Evolutionary conservation across 2,113 vertebrate genomes (phyloP).

Genomic region (Centropus unirufus): DNA sequence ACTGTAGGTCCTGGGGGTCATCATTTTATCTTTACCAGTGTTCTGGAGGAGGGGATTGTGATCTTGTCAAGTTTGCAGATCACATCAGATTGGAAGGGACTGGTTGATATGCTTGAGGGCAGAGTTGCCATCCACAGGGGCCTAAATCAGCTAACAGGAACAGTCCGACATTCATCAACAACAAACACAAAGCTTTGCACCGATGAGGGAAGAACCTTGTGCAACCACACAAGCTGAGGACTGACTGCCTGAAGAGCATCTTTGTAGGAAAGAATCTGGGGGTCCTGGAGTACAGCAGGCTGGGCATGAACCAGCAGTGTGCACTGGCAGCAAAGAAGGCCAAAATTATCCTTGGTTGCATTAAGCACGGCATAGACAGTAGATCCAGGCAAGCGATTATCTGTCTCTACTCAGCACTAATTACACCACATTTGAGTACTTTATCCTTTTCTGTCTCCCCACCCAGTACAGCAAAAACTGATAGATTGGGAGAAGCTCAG

Average conservation of each 20-base stretch:
- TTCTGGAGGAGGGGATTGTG: background rate
- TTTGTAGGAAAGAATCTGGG: background rate
- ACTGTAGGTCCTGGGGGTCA: background rate
- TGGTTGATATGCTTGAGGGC: background rate
- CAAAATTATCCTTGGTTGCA: background rate
- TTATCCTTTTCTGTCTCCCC: background rate
- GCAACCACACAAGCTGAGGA: background rate
- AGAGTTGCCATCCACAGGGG: background rate
- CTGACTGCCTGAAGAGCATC: accelerated
- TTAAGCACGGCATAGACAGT: background rate
- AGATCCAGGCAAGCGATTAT: background rate
- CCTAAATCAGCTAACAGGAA: background rate
- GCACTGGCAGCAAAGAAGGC: too few species aligned
- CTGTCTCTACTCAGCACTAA: background rate
- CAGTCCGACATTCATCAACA: background rate
- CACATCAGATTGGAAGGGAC: background rate
- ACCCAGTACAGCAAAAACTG: background rate
- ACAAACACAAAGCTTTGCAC: background rate
- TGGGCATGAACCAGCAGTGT: background rate
- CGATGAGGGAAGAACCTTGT: background rate
- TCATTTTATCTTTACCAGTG: background rate
- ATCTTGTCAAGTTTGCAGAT: background rate
- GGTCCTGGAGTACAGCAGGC: background rate
- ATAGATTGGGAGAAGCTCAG: background rate
- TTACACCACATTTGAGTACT: background rate